A percentile compares a stretch with the other conserved stretches of the same genome.
These are phyloP conservation scores for Choreutis nemorana DNA, from an alignment of 2,888 invertebrate genomes.

Conservation along the genomic window DNA sequence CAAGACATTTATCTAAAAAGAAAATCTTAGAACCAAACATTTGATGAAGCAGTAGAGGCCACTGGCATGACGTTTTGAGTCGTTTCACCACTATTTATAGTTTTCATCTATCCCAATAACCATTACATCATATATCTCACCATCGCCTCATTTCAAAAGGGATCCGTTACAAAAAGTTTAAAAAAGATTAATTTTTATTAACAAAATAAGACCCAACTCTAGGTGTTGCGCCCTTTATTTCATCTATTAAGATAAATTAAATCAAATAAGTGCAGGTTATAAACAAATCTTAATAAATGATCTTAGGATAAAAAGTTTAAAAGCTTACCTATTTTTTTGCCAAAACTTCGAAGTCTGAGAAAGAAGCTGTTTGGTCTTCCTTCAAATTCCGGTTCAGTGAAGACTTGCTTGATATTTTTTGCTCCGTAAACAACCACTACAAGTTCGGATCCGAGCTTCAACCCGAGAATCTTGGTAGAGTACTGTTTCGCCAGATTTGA, in stretches of 20 bases:
- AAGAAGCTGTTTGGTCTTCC: slow-evolving; percentile 77
- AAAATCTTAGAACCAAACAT: too few relatives aligned
- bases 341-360: slow-evolving; percentile 71
- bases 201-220: too few relatives aligned
- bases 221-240: too few relatives aligned
- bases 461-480: slow-evolving; percentile 69
- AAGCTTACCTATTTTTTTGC: slow-evolving; percentile 68
- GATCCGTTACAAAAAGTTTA: too few relatives aligned
- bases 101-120: too few relatives aligned
- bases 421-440: slow-evolving; percentile 70
- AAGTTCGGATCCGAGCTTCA: slow-evolving; percentile 69
- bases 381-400: slow-evolving; percentile 70
- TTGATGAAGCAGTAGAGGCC: too few relatives aligned
- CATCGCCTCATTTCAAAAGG: too few relatives aligned
- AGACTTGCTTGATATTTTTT: slow-evolving; percentile 68
- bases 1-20: too few relatives aligned
- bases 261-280: background rate
- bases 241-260: background rate
- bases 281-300: background rate
- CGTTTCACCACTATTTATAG: too few relatives aligned
- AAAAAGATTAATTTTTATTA: too few relatives aligned
- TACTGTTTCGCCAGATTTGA: slow-evolving; percentile 63
- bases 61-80: too few relatives aligned
- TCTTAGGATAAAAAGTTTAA: background rate
- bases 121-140: too few relatives aligned